Percentiles rank a stretch among this genome's conserved stretches.
Evolutionary conservation across 2,113 vertebrate genomes (phyloP).

Genomic region (Rhizomys pruinosus): DNA sequence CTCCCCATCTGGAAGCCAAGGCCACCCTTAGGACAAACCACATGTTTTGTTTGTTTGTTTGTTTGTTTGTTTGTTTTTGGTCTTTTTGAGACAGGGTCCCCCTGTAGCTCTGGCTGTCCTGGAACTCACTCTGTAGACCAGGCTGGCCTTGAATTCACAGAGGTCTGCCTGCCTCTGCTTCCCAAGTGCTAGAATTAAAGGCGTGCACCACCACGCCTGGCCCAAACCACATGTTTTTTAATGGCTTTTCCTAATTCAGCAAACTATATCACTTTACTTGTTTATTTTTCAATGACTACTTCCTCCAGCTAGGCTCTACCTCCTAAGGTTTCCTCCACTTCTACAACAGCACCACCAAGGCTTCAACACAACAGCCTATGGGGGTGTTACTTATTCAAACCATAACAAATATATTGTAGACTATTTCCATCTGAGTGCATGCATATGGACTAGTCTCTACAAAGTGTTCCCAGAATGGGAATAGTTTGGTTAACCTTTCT

Average conservation of each 20-base stretch:
- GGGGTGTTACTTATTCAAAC: background rate
- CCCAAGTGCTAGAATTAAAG: too few relatives aligned
- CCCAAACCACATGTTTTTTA: background rate
- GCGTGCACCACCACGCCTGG: too few relatives aligned
- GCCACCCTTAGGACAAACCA: conserved; percentile 6
- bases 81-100: too few relatives aligned
- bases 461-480: background rate
- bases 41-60: too few relatives aligned
- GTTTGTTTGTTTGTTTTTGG: too few relatives aligned
- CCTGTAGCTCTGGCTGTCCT: too few relatives aligned
- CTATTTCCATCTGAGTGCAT: background rate
- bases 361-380: background rate
- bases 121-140: too few relatives aligned
- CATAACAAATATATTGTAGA: background rate
- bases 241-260: background rate
- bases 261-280: background rate
- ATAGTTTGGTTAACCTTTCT: background rate
- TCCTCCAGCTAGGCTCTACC: background rate
- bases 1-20: background rate
- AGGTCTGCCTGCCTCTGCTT: too few relatives aligned
- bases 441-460: background rate
- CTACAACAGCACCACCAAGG: background rate
- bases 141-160: too few relatives aligned
- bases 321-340: background rate
- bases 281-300: background rate